Evolutionary conservation across 1,140 invertebrate genomes (phyloP).

Genomic region (Pentalonia nigronervosa): DNA sequence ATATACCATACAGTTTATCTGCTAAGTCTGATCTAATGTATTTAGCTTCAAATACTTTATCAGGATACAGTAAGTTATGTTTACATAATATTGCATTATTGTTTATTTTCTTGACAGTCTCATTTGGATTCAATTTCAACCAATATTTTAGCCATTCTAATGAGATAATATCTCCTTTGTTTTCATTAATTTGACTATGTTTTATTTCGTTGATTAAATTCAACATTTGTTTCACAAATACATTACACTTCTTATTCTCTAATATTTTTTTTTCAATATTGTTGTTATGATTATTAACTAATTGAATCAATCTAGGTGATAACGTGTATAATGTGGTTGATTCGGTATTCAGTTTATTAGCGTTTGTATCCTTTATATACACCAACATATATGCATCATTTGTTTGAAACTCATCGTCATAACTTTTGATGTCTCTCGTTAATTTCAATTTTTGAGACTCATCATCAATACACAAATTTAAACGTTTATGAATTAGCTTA

Average conservation of each 20-base stretch:
- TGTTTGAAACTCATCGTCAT: conserved; percentile 66
- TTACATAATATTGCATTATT: conserved; percentile 60
- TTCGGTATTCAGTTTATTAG: conserved; percentile 4
- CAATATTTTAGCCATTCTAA: conserved; percentile 60
- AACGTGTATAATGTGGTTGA: conserved; percentile 32
- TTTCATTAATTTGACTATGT: neutral
- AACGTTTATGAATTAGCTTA: conserved; percentile 68
- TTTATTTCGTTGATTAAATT: conserved; percentile 30
- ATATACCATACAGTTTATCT: conserved; percentile 60
- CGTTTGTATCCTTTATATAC: conserved; percentile 65
- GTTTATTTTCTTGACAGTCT: conserved; percentile 57
- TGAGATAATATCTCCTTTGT: conserved; percentile 59
- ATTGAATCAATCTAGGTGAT: conserved; percentile 39
- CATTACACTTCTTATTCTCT: conserved; percentile 37
- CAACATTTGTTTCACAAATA: conserved; percentile 43
- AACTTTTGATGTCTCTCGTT: conserved; percentile 64
- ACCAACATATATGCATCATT: conserved; percentile 75
- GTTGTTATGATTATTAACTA: conserved; percentile 48
- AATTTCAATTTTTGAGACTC: conserved; percentile 66
- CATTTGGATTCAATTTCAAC: conserved; percentile 54
- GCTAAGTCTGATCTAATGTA: conserved; percentile 60
- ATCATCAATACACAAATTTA: conserved; percentile 67
- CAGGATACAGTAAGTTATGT: conserved; percentile 61
- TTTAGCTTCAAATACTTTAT: conserved; percentile 58
- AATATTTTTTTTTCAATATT: conserved; percentile 58